Conservation (phyloP, 2,888 invertebrate species). For the Ametastegia equiseti region DNA sequence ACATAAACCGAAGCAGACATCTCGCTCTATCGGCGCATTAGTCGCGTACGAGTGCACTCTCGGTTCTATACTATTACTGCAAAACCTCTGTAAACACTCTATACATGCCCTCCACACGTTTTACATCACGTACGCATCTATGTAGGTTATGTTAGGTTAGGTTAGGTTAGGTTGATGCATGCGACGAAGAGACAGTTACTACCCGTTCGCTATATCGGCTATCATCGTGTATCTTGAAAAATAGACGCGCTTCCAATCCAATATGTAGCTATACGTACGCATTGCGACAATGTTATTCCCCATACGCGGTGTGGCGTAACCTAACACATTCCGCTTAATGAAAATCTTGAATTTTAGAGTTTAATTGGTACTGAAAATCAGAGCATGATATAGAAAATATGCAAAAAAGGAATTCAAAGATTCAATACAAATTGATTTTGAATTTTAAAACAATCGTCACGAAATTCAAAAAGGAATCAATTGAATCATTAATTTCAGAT, state of each 20-base stretch:
- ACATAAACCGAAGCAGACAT: not conserved
- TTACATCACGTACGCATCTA: conserved; percentile 23
- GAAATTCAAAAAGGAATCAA: too few relatives aligned
- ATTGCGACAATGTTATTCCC: not conserved
- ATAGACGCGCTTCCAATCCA: not conserved
- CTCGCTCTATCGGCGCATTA: not conserved
- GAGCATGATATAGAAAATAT: too few relatives aligned
- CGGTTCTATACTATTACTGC: not conserved
- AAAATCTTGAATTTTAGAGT: too few relatives aligned
- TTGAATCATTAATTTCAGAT: too few relatives aligned
- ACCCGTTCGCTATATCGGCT: not conserved
- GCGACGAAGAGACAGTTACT: not conserved
- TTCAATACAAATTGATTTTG: too few relatives aligned
- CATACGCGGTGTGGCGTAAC: too few relatives aligned
- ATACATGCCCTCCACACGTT: not conserved
- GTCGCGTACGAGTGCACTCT: conserved; percentile 5
- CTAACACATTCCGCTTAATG: too few relatives aligned
- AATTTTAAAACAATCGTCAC: too few relatives aligned
- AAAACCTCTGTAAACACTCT: not conserved
- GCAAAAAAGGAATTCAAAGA: too few relatives aligned
- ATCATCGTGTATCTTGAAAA: conserved; percentile 11
- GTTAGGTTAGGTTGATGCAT: not conserved
- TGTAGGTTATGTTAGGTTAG: too few relatives aligned
- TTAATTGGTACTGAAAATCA: too few relatives aligned
- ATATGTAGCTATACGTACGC: too few relatives aligned